Evolutionary conservation across 2,113 vertebrate genomes (phyloP), one percentile per base, ranked within the genome.

Genomic region (Platichthys stellatus): DNA sequence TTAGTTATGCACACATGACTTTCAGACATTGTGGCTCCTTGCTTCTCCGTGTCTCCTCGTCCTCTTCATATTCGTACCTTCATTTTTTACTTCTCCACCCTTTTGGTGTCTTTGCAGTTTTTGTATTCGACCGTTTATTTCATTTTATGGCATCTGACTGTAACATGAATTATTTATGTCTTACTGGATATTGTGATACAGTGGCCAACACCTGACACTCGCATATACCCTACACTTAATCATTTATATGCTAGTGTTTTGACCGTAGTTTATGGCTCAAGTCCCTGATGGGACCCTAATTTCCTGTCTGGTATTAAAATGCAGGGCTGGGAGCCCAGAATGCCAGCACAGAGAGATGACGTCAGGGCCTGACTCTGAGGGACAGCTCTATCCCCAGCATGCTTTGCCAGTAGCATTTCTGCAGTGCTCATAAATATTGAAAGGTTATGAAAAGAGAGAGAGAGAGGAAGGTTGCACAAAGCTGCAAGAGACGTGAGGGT

Each of bases 391-490:
- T n/a, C n/a, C 91, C 89, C 92, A 93, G 85, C 83, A 86, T 91
- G 85, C 90, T 83, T 88, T 87, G 90, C 90, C 63, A 45, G 60
- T 56, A 80, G 85, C 78, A 76, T 87, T 89, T 92, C 89, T 93
- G 92, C 91, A 92, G 92, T 88, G 78, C 88, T 92, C 86, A 93
- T 94, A 86, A 93, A 93, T 94, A 93, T 93, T 94, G 76, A 93
- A 92, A 63, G 81, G 62, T 72, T 76, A 85, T 72, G 73, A 77
- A 69, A 60, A 74, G 63, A 71, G 76, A 68, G 68, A 61, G 64
- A 57, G 62, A 6, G 28, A 60, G 45, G 56, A 65, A 74, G 69
- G 51, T 24, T 43, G 62, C n/a, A 70, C 51, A 63, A 38, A 73
- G 58, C 59, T 76, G 72, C 31, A 17, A 24, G 63, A 72, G 66